Evolutionary conservation across 2,888 invertebrate genomes (phyloP).

Genomic region (Hoplodrina blanda): DNA sequence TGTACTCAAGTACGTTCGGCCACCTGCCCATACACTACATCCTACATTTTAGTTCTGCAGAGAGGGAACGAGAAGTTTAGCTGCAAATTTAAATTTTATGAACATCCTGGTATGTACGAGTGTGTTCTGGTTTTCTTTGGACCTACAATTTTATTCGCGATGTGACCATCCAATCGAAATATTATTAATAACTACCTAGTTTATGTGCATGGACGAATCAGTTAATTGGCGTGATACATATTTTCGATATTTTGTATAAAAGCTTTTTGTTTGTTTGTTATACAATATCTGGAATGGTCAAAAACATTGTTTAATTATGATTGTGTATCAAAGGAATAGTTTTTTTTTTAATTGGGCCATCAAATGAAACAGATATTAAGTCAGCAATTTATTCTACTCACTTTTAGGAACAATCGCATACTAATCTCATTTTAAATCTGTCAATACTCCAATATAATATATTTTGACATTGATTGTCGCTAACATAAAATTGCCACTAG

Average conservation of each 20-base stretch:
- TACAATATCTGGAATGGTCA: background rate
- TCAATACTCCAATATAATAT: too few species aligned
- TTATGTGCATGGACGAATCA: slow-evolving; percentile 6
- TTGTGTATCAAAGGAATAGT: background rate
- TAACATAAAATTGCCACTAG: too few species aligned
- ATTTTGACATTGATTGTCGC: too few species aligned
- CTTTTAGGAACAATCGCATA: too few species aligned
- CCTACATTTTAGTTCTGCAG: slow-evolving; percentile 55
- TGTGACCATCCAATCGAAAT: slow-evolving; percentile 22
- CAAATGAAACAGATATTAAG: too few species aligned
- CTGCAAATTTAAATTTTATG: slow-evolving; percentile 64
- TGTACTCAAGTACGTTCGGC: slow-evolving; percentile 42
- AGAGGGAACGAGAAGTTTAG: slow-evolving; percentile 47
- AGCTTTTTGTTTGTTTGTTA: background rate
- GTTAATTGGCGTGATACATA: slow-evolving; percentile 31
- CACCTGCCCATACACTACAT: slow-evolving; percentile 52
- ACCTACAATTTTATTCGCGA: slow-evolving; percentile 36
- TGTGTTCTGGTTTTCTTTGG: slow-evolving; percentile 37
- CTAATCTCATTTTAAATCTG: too few species aligned
- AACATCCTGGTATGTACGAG: slow-evolving; percentile 11
- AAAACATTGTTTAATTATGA: background rate
- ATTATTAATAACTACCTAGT: slow-evolving; percentile 23
- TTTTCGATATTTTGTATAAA: background rate
- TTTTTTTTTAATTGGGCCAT: too few species aligned
- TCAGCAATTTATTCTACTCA: too few species aligned